Percentiles rank a stretch among this genome's conserved stretches.
phyloP scores from a whole-genome alignment of 2,888 invertebrate genomes.

The Athalia circularis region DNA sequence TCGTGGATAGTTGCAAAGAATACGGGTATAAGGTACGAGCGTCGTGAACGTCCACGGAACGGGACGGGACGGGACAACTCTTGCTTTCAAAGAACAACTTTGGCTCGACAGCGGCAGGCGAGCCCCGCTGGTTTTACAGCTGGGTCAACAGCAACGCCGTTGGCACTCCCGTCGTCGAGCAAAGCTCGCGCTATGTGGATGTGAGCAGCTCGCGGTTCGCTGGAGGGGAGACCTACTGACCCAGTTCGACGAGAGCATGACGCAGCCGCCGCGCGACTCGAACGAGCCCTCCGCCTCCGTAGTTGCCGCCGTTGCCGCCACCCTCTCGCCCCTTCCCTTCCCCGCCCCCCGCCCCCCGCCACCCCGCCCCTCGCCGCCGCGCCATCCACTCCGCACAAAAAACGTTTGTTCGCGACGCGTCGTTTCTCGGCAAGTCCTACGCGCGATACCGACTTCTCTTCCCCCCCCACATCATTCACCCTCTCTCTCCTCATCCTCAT shows the following conservation, averaged over 20 bases:
- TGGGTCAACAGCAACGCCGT: conserved; percentile 73
- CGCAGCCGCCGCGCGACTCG: conserved; percentile 66
- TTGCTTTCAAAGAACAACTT: conserved; percentile 63
- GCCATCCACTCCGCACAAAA: not conserved
- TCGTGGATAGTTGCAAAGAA: not conserved
- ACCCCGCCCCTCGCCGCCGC: not conserved
- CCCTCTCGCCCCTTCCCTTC: conserved; percentile 49
- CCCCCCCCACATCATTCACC: no score
- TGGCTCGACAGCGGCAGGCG: conserved; percentile 46
- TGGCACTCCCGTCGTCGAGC: conserved; percentile 68
- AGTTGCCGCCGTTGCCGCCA: conserved; percentile 59
- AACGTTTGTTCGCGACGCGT: not conserved
- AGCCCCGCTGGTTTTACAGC: conserved; percentile 56
- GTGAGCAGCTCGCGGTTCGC: conserved; percentile 62
- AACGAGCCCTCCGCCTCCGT: conserved; percentile 61
- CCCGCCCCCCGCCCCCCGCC: no score
- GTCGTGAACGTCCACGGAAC: not conserved
- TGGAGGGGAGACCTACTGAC: conserved; percentile 88
- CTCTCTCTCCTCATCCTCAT: no score
- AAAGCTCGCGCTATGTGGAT: conserved; percentile 38
- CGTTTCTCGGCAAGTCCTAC: no score
- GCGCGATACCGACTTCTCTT: no score
- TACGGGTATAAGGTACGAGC: not conserved
- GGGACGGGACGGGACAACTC: conserved; percentile 53
- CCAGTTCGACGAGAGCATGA: conserved; percentile 81